These are phyloP conservation scores for Maniola hyperantus DNA, from an alignment of 2,888 invertebrate genomes.

Conservation along the genomic window DNA sequence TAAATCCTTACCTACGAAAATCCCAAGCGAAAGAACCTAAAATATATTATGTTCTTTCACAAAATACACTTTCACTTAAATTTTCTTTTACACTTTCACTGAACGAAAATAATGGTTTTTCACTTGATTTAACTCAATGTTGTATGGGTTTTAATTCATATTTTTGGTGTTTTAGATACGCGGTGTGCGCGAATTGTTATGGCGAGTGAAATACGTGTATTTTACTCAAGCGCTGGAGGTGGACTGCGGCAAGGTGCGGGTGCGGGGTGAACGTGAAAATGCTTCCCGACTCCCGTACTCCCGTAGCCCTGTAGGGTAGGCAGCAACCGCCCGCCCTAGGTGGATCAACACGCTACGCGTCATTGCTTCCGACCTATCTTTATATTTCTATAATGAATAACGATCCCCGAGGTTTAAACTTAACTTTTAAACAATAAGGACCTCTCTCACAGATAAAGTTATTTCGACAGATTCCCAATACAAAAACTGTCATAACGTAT, in stretches of 20 bases:
- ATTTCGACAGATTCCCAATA: too few relatives aligned
- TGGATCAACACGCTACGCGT: conserved; percentile 38
- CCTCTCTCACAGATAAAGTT: too few relatives aligned
- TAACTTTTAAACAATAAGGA: neutral
- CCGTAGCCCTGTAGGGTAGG: conserved; percentile 41
- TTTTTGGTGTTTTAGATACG: conserved; percentile 40
- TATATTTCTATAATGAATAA: conserved; percentile 34
- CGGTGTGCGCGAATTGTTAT: conserved; percentile 31
- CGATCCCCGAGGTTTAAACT: conserved; percentile 12
- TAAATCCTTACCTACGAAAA: conserved; percentile 44
- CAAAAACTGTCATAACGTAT: too few relatives aligned
- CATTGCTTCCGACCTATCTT: conserved; percentile 37
- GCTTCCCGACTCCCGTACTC: conserved; percentile 26
- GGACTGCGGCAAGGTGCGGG: conserved; percentile 61
- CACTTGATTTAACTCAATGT: conserved; percentile 20
- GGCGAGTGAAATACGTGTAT: conserved; percentile 39
- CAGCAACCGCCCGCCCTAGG: conserved; percentile 56
- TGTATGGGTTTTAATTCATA: conserved; percentile 46
- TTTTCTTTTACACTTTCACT: conserved; percentile 37
- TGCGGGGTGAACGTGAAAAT: conserved; percentile 38
- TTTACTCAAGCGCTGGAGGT: conserved; percentile 43
- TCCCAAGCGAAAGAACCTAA: conserved; percentile 32
- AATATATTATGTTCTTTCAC: conserved; percentile 34
- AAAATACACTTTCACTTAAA: conserved; percentile 38
- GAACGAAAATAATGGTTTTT: conserved; percentile 13